Evolutionary conservation across 53 echinoderm and acorn worm genomes (phyloP).

Genomic region (Holothuria leucospilota): DNA sequence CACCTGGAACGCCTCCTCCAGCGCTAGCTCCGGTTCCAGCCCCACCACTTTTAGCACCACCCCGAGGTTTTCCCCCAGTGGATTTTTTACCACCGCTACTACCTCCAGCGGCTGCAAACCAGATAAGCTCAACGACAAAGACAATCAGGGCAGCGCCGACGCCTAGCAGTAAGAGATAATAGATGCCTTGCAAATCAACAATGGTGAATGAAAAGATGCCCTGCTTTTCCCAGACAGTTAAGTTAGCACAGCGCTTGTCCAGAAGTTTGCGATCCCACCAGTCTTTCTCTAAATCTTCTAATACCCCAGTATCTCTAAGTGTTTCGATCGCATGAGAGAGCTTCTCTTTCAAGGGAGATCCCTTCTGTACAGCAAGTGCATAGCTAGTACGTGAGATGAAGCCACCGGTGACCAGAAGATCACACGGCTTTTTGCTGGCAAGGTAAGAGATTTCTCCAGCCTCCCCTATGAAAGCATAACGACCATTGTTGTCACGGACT

Average conservation of each 20-base stretch:
- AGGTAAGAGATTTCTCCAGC: constrained; percentile 74
- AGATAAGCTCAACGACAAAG: constrained; percentile 76
- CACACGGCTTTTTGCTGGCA: constrained; percentile 88
- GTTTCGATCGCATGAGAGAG: constrained; percentile 91
- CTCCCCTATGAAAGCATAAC: constrained; percentile 92
- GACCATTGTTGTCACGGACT: constrained; percentile 79
- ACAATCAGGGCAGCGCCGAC: constrained; percentile 65
- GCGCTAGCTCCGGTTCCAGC: neutral
- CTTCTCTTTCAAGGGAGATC: constrained; percentile 79
- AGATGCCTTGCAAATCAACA: constrained; percentile 87
- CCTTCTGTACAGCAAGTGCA: constrained; percentile 88
- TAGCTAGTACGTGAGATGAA: constrained; percentile 88
- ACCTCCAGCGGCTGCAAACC: constrained; percentile 47
- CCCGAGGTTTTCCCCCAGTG: neutral
- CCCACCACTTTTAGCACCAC: constrained; percentile 33
- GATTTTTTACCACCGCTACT: constrained; percentile 14
- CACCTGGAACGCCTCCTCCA: constrained; percentile 47
- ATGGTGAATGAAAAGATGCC: constrained; percentile 90
- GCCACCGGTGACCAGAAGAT: constrained; percentile 82
- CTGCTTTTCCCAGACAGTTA: constrained; percentile 92
- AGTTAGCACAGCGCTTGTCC: constrained; percentile 70
- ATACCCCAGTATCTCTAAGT: constrained; percentile 87
- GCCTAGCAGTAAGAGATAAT: constrained; percentile 83
- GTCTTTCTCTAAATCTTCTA: constrained; percentile 88
- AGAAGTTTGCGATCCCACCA: constrained; percentile 89